Conservation (phyloP, 35 echinoderm and acorn worm species). For the Apostichopus californicus region DNA sequence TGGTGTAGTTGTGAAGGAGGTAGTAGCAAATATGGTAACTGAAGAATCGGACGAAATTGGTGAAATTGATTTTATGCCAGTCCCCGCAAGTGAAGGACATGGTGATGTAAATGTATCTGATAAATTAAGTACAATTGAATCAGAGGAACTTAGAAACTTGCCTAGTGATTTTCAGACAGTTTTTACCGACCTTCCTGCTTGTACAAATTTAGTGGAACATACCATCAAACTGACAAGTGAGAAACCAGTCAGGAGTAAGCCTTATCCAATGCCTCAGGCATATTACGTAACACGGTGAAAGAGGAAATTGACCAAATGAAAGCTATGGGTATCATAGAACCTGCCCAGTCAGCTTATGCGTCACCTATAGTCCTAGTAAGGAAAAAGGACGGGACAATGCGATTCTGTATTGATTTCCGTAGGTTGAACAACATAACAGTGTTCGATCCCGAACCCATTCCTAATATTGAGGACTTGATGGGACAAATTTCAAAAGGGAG, state of each 20-base stretch:
- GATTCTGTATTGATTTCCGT: conserved; percentile 72
- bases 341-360: conserved; percentile 13
- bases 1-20: too few species aligned
- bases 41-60: too few species aligned
- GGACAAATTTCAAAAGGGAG: conserved; percentile 31
- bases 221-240: conserved; percentile 27
- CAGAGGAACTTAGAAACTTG: not conserved
- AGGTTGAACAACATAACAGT: conserved; percentile 61
- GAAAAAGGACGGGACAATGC: conserved; percentile 59
- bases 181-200: conserved; percentile 48
- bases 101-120: not conserved
- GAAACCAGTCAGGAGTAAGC: conserved; percentile 39
- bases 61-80: too few species aligned
- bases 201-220: conserved; percentile 31
- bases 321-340: conserved; percentile 43
- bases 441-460: conserved; percentile 76
- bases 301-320: not conserved
- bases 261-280: not conserved
- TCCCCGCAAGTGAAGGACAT: too few species aligned
- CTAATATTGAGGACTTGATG: not conserved
- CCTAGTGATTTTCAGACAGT: not conserved
- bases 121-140: not conserved
- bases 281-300: not conserved
- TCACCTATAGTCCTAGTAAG: conserved; percentile 50
- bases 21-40: too few species aligned